These are phyloP conservation scores for Manis javanica DNA, from an alignment of 2,797 vertebrate species.

Conservation along the genomic window DNA sequence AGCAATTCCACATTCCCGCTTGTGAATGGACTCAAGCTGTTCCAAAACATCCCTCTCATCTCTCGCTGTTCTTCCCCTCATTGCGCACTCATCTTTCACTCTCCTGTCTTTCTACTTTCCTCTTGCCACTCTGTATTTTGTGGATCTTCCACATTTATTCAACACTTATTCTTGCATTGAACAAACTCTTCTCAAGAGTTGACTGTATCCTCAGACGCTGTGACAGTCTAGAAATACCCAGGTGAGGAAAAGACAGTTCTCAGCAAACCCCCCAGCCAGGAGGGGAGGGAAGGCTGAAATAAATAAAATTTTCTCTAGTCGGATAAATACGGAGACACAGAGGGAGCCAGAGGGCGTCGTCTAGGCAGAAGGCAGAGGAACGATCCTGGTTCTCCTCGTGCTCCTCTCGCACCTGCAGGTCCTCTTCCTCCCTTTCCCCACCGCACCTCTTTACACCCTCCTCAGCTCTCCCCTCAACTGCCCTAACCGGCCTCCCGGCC, in stretches of 20 bases:
- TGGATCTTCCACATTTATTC: neutral
- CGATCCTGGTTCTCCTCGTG: neutral
- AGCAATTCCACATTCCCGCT: neutral
- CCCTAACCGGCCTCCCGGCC: neutral
- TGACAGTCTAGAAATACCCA: slow-evolving; percentile 1
- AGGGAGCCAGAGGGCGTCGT: neutral
- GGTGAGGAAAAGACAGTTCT: neutral
- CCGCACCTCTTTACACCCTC: neutral
- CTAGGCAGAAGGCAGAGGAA: neutral
- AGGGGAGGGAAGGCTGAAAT: neutral
- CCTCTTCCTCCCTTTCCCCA: neutral
- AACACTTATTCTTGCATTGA: neutral
- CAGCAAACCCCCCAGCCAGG: neutral
- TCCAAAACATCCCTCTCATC: slow-evolving; percentile 29
- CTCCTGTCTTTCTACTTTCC: neutral
- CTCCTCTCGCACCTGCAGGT: neutral
- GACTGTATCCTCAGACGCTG: neutral
- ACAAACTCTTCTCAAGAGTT: neutral
- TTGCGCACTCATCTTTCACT: neutral
- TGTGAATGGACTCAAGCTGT: slow-evolving; percentile 50
- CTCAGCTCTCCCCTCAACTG: neutral
- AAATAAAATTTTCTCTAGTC: neutral
- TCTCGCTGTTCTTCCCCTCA: neutral
- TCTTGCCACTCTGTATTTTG: neutral
- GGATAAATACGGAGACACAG: neutral